Evolutionary conservation across 2,113 vertebrate species (phyloP), one percentile per base, ranked within the genome.

Genomic region (Vanacampus margaritifer): DNA sequence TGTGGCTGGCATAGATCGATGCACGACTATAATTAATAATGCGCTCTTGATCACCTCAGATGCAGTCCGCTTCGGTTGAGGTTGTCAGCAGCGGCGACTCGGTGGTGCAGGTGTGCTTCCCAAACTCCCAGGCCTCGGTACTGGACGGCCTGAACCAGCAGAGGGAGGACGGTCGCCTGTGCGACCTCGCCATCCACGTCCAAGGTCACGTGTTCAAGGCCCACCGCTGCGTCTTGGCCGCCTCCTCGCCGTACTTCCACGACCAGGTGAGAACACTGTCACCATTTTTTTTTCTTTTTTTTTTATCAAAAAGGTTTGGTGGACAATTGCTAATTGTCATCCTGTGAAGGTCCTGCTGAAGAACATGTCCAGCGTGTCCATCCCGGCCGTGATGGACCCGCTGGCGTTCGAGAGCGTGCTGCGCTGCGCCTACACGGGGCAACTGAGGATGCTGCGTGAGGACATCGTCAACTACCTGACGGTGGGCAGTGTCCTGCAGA

Each of bases 381-480:
- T 98, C 64, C 95, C 95, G 1, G 92, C 91, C 0, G 94, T 93
- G 19, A 95, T 97, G 93, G 94, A 97, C 73, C 94, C 95, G 0
- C 89, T 92, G 5, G 95, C 95, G 1, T 96, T 98, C 1, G 96
- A 95, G 87, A 93, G 93, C 12, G 95, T 98, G 9, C 79, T 97
- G 73, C 93, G 91, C 45, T 94, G 94, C 0, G 95, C 94, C 21
- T 98, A 97, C 90, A 96, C 95, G 0, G 95, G 95, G 0, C 92
- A 91, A 69, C 92, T 97, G 1, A 90, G 86, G 64, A 95, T 97
- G 92, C 91, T 94, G 0, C 91, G 94, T 0, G 93, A 93, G 0
- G 95, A 97, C 80, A 93, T 98, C 23, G 95, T 97, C 71, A 95
- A 95, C 90, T 95, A 95, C 85, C 90, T 96, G 68, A 97, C 96